A percentile compares a stretch with the other conserved stretches of the same genome.
Conservation (phyloP, 2,113 vertebrate genomes). For the Lipotes vexillifer region DNA sequence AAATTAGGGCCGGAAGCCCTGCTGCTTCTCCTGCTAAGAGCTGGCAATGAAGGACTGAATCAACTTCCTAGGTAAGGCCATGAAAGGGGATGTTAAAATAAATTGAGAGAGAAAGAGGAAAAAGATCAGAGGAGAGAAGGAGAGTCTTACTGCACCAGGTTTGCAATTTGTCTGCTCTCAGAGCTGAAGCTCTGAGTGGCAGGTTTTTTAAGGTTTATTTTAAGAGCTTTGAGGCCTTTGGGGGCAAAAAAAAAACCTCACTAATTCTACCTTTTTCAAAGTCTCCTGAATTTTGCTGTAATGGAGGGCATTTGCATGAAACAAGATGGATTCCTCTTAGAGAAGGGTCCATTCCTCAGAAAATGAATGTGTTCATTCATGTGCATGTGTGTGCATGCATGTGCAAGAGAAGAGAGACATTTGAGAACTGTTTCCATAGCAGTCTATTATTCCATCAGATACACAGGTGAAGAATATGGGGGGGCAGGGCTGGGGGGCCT, state of each 20-base stretch:
- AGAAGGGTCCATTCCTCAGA: neutral
- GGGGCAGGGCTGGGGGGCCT: neutral
- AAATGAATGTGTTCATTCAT: neutral
- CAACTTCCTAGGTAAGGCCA: conserved; percentile 38
- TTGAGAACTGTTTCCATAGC: neutral
- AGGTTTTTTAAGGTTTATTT: conserved; percentile 62
- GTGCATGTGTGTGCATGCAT: neutral
- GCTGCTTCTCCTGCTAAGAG: conserved; percentile 45
- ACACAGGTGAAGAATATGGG: neutral
- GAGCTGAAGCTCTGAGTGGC: conserved; percentile 38
- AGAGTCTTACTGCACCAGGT: conserved; percentile 46
- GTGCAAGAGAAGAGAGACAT: neutral
- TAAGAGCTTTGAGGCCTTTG: conserved; percentile 42
- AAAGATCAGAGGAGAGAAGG: conserved; percentile 62
- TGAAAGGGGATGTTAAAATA: conserved; percentile 59
- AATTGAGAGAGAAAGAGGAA: conserved; percentile 40
- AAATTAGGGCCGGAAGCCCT: neutral
- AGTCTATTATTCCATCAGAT: neutral
- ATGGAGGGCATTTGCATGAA: conserved; percentile 33
- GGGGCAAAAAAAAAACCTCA: neutral
- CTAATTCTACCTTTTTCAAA: conserved; percentile 52
- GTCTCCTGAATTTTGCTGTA: conserved; percentile 38
- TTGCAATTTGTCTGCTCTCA: conserved; percentile 60
- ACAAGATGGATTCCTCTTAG: neutral
- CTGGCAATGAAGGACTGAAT: conserved; percentile 22